A percentile compares a stretch with the other conserved stretches of the same genome.
Conservation (phyloP, 2,888 invertebrate species). For the Salticus scenicus region DNA sequence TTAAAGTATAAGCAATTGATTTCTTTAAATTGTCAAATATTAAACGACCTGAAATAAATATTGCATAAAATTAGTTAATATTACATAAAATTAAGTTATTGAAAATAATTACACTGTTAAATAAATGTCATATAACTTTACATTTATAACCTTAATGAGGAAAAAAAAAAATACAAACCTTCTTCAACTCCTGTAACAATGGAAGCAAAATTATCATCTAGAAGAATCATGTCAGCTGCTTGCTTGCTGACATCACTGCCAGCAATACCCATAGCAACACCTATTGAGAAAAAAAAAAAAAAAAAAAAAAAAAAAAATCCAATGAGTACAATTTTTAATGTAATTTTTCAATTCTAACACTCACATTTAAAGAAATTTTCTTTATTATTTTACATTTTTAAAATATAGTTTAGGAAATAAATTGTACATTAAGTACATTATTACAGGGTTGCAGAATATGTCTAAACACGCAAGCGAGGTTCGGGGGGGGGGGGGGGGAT, state of each 20-base stretch:
- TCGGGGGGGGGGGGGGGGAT: too few relatives aligned
- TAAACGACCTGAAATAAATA: constrained; percentile 75
- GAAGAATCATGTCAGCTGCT: constrained; percentile 99
- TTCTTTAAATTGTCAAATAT: constrained; percentile 80
- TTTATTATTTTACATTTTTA: too few relatives aligned
- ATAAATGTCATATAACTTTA: not conserved
- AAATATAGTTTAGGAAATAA: too few relatives aligned
- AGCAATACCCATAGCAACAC: constrained; percentile 86
- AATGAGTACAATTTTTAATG: not conserved
- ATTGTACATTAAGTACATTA: too few relatives aligned
- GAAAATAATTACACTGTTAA: not conserved
- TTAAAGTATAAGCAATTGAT: constrained; percentile 79
- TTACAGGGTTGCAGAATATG: too few relatives aligned
- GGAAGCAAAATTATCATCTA: constrained; percentile 99
- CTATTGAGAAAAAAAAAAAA: constrained; percentile 67
- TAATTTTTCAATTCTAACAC: not conserved
- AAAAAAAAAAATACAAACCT: constrained; percentile 72
- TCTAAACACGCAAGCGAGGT: too few relatives aligned
- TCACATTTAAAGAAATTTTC: too few relatives aligned
- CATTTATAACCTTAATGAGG: not conserved
- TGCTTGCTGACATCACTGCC: constrained; percentile 90
- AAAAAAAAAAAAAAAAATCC: too few relatives aligned
- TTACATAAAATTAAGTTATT: not conserved
- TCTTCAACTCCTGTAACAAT: constrained; percentile 92
- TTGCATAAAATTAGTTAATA: not conserved